These are phyloP conservation scores for Drosophila takahashii DNA, from an alignment of 1,140 invertebrate species.

Conservation along the genomic window DNA sequence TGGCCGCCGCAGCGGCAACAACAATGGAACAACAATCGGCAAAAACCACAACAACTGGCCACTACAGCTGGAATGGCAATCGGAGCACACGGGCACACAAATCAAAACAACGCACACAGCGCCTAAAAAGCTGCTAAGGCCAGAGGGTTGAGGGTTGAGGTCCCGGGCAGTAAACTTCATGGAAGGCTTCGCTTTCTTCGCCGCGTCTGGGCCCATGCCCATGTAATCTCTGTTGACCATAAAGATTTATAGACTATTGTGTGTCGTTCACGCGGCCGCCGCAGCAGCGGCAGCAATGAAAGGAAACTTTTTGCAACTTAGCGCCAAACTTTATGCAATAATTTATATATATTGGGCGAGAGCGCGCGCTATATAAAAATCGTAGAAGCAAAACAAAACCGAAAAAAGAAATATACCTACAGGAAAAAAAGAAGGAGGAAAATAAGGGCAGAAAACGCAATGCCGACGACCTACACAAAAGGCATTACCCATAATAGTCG, in stretches of 20 bases:
- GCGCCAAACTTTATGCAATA: conserved; percentile 84
- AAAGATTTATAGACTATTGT: conserved; percentile 83
- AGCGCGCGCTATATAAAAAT: conserved; percentile 54
- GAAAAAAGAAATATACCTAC: conserved; percentile 23
- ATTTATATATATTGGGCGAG: conserved; percentile 78
- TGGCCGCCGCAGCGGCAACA: not conserved
- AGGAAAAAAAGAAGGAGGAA: conserved; percentile 29
- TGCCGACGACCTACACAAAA: conserved; percentile 69
- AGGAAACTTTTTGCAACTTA: conserved; percentile 84
- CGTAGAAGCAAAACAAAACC: conserved; percentile 41
- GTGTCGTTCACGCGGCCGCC: conserved; percentile 66
- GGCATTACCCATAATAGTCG: conserved; percentile 65
- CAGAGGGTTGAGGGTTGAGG: conserved; percentile 20
- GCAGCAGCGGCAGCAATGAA: conserved; percentile 73
- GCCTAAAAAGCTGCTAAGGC: conserved; percentile 71
- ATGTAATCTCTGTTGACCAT: conserved; percentile 83
- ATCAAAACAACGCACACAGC: conserved; percentile 70
- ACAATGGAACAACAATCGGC: conserved; percentile 52
- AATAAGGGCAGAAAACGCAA: conserved; percentile 50
- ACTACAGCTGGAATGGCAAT: conserved; percentile 40
- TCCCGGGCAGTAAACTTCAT: conserved; percentile 76
- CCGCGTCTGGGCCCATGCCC: conserved; percentile 49
- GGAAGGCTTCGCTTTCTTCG: conserved; percentile 60
- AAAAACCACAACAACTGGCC: conserved; percentile 69
- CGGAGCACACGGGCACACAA: conserved; percentile 53